Percentiles rank a stretch among this genome's conserved stretches.
Conservation (phyloP, 2,888 invertebrate species). For the Latheticus oryzae region DNA sequence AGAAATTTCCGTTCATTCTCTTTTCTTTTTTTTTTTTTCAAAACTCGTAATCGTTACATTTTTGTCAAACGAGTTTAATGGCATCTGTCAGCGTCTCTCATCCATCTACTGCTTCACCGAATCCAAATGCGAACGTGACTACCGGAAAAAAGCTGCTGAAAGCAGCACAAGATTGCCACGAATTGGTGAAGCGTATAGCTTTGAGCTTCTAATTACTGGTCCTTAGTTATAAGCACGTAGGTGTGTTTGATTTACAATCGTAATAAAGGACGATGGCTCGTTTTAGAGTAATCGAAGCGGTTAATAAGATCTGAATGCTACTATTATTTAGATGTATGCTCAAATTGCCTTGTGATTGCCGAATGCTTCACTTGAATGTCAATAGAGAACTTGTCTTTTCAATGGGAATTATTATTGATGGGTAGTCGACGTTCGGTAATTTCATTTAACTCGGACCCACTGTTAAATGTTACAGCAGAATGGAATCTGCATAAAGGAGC, state of each 20-base stretch:
- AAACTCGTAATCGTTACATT: conserved; percentile 18
- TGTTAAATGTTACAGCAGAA: too few relatives aligned
- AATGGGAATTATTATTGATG: conserved; percentile 46
- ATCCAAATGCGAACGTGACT: conserved; percentile 13
- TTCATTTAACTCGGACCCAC: conserved; percentile 34
- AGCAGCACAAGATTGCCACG: too few relatives aligned
- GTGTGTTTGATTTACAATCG: conserved; percentile 39
- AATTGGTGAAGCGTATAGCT: too few relatives aligned
- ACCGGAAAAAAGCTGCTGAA: conserved; percentile 12
- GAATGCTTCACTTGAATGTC: conserved; percentile 51
- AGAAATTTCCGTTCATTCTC: too few relatives aligned
- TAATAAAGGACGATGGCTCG: conserved; percentile 36
- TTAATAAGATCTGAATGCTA: conserved; percentile 41
- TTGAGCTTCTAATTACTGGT: conserved; percentile 38
- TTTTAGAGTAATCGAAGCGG: conserved; percentile 36
- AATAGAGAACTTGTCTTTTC: conserved; percentile 47
- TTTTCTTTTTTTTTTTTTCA: too few relatives aligned
- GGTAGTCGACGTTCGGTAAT: conserved; percentile 47
- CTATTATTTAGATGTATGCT: conserved; percentile 51
- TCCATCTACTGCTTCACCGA: conserved; percentile 14
- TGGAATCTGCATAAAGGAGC: too few relatives aligned
- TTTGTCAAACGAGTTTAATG: conserved; percentile 32
- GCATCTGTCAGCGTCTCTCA: conserved; percentile 16
- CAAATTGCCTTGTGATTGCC: conserved; percentile 52
- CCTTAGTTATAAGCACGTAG: conserved; percentile 34